Evolutionary conservation across 2,888 invertebrate species (phyloP).

Genomic region (Melinaea menophilus): DNA sequence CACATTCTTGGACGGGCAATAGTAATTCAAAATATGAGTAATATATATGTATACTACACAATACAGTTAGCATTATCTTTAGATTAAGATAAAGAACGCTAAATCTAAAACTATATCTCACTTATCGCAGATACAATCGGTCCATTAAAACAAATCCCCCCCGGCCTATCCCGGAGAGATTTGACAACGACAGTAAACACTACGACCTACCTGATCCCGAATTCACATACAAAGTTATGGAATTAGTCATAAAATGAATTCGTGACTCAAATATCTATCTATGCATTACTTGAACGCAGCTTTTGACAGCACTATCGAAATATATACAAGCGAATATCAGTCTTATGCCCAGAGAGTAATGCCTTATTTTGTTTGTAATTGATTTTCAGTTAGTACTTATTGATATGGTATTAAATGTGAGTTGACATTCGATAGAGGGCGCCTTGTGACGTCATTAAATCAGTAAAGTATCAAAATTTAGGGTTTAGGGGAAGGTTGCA

Average conservation of each 20-base stretch:
- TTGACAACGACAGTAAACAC: conserved; percentile 64
- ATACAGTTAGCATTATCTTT: too few relatives aligned
- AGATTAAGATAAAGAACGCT: too few relatives aligned
- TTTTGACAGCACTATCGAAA: neutral
- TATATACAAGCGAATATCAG: conserved; percentile 32
- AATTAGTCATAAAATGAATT: conserved; percentile 78
- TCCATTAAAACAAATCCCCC: conserved; percentile 62
- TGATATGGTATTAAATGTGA: conserved; percentile 41
- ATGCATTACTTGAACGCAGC: conserved; percentile 44
- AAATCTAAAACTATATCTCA: conserved; percentile 22
- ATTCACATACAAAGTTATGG: conserved; percentile 78
- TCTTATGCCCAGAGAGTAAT: accelerated
- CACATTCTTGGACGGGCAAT: too few relatives aligned
- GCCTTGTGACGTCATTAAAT: conserved; percentile 76
- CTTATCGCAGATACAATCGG: conserved; percentile 22
- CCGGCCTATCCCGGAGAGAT: conserved; percentile 48
- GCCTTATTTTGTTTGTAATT: conserved; percentile 20
- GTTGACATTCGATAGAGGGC: conserved; percentile 77
- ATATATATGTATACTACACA: too few relatives aligned
- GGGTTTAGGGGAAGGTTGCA: conserved; percentile 52
- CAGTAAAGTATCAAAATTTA: conserved; percentile 72
- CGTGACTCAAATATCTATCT: conserved; percentile 77
- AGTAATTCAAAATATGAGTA: too few relatives aligned
- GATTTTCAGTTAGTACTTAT: conserved; percentile 32
- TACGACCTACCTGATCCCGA: conserved; percentile 69